Conservation (phyloP, 1,140 invertebrate genomes). For the Nephila pilipes region DNA sequence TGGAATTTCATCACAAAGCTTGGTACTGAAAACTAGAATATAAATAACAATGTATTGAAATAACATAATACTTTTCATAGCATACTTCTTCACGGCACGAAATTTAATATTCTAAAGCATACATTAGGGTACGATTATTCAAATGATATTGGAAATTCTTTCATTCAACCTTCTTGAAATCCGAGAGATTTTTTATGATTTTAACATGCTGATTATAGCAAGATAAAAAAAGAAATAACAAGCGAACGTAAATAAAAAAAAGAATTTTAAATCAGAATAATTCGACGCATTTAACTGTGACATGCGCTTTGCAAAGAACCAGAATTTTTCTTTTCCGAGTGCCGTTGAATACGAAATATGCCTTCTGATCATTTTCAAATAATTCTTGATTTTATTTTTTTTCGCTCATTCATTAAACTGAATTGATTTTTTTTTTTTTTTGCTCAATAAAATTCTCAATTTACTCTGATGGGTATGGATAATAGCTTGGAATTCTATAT, state of each 20-base stretch:
- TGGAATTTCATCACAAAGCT: too few species aligned
- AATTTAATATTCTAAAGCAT: too few species aligned
- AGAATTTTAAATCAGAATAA: neutral
- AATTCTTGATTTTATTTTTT: neutral
- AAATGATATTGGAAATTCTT: too few species aligned
- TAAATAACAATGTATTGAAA: too few species aligned
- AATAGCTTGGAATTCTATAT: neutral
- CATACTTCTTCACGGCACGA: too few species aligned
- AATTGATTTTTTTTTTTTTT: neutral
- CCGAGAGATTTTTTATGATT: neutral
- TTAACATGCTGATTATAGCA: neutral
- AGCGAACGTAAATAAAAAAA: neutral
- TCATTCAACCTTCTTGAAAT: too few species aligned
- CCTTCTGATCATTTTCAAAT: neutral
- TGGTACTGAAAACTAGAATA: too few species aligned
- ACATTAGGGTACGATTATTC: too few species aligned
- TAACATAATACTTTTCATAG: too few species aligned
- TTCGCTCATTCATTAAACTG: neutral
- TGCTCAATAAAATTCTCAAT: slow-evolving; percentile 19
- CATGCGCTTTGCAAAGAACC: neutral
- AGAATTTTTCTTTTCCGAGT: neutral
- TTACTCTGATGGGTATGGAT: neutral
- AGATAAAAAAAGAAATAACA: neutral
- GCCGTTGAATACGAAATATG: slow-evolving; percentile 3
- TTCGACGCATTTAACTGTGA: slow-evolving; percentile 4